Percentiles rank a stretch among this genome's conserved stretches.
Evolutionary conservation across 2,113 vertebrate species (phyloP).

Genomic region (Scolopax mira): DNA sequence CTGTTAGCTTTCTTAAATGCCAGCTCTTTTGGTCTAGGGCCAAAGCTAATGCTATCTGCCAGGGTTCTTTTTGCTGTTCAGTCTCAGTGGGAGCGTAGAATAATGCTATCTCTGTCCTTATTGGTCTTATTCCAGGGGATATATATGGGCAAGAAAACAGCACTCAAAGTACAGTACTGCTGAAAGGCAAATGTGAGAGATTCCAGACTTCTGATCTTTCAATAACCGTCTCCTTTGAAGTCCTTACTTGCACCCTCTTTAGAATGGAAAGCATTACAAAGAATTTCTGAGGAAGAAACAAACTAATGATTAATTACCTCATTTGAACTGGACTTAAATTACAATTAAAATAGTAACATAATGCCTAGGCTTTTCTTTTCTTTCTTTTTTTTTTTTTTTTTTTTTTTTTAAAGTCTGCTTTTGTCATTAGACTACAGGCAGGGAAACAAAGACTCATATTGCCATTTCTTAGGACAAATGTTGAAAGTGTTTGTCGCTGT

Average conservation of each 20-base stretch:
- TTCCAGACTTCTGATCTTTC: neutral
- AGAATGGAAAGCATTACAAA: neutral
- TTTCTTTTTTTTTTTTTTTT: neutral
- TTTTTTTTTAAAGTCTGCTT: neutral
- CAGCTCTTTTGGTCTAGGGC: neutral
- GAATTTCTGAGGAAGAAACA: neutral
- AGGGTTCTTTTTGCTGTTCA: neutral
- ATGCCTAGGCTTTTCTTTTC: neutral
- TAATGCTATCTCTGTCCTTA: neutral
- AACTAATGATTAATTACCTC: neutral
- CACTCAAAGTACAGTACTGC: neutral
- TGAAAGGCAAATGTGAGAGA: neutral
- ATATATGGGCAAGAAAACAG: neutral
- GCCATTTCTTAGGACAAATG: neutral
- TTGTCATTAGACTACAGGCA: neutral
- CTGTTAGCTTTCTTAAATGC: neutral
- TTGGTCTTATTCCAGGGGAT: neutral
- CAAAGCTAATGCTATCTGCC: neutral
- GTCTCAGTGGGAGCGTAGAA: neutral
- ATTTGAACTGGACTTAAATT: neutral
- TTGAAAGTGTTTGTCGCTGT: neutral
- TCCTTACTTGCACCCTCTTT: neutral
- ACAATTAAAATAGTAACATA: neutral
- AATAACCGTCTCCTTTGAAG: neutral
- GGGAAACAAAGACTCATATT: neutral